Evolutionary conservation across 2,797 vertebrate species (phyloP).

Genomic region (Halcyon smyrnensis): DNA sequence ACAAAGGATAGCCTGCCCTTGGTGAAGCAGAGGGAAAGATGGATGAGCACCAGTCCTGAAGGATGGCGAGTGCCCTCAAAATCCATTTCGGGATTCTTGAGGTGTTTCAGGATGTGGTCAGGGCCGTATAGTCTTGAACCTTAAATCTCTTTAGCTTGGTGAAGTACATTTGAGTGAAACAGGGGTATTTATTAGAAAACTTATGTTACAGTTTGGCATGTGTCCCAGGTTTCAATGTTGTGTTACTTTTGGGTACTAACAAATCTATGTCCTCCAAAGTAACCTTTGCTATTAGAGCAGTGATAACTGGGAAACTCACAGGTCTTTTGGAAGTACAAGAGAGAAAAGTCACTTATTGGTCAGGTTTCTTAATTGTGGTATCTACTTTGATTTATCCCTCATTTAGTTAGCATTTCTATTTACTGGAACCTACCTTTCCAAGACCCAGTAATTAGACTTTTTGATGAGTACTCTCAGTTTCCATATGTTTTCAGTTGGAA

Average conservation of each 20-base stretch:
- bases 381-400: neutral
- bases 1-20: neutral
- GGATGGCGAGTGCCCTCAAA: neutral
- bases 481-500: neutral
- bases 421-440: neutral
- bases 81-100: neutral
- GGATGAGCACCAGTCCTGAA: neutral
- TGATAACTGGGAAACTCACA: neutral
- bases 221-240: neutral
- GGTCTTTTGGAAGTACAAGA: accelerated
- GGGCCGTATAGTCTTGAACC: neutral
- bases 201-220: neutral
- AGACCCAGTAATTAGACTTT: neutral
- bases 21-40: neutral
- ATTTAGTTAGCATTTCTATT: neutral
- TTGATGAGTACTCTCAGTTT: neutral
- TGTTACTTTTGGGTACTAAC: neutral
- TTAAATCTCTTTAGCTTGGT: neutral
- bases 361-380: neutral
- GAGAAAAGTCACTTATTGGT: neutral
- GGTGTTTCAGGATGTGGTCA: accelerated
- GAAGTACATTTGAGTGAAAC: neutral
- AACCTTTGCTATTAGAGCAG: neutral
- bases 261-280: neutral
- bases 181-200: neutral